Evolutionary conservation across 2,888 invertebrate species (phyloP).

Genomic region (Lasioglossum calceatum): DNA sequence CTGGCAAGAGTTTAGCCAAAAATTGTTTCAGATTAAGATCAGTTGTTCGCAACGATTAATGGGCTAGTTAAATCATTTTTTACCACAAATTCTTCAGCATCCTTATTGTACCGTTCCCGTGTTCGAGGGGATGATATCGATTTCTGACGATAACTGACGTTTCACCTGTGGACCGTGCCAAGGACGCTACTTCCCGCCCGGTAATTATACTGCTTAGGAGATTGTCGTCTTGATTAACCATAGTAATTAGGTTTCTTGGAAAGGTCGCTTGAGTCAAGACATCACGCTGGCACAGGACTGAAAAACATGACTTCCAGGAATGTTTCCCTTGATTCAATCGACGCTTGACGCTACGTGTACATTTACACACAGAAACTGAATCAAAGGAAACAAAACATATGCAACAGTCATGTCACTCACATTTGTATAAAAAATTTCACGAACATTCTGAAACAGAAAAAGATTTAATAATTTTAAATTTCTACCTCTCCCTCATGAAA

Average conservation of each 20-base stretch:
- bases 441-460: not conserved
- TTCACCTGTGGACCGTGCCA: not conserved
- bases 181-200: not conserved
- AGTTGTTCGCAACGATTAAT: not conserved
- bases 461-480: not conserved
- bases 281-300: not conserved
- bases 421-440: not conserved
- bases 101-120: not conserved
- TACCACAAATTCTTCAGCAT: not conserved
- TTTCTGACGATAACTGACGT: not conserved
- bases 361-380: not conserved
- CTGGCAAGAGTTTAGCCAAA: no score
- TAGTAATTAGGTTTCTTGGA: not conserved
- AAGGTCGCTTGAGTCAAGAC: not conserved
- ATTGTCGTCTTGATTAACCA: conserved; percentile 6
- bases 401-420: not conserved
- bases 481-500: not conserved
- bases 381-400: not conserved
- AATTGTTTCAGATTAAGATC: not conserved
- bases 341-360: not conserved
- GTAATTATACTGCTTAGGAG: conserved; percentile 9
- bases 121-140: not conserved
- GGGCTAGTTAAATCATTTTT: not conserved
- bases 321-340: not conserved
- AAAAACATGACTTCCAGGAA: not conserved